Base-by-base conservation (phyloP, 37 sponge, comb jelly and placozoan species). In the Spongilla lacustris region DNA sequence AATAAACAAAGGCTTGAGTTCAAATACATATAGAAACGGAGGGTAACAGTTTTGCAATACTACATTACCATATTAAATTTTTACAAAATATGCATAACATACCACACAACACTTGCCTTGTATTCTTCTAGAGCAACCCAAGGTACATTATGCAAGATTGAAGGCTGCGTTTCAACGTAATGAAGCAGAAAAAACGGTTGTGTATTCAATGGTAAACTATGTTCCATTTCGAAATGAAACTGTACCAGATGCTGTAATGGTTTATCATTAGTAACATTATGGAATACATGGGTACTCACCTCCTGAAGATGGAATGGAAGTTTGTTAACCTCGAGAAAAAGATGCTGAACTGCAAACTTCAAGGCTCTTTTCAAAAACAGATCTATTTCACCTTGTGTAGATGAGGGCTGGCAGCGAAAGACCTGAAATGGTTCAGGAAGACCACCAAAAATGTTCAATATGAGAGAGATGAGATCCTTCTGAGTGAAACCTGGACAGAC, bases 341-440 rank as follows among this genome's bases (percentile, higher is more conserved):
- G 67, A 30, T 38, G 78, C 77, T 77, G 69, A 29, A 78, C 41
- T 6, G 79, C 3, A 36, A 50, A 71, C 66, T 78, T 37, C 1
- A 29, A 2, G 25, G 66, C 41, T 10, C 86, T 77, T 21, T 70
- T 50, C 35, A 82, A 82, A 70, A 88, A 88, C 50, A 88, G 88
- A 14, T 34, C 36, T 2, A 88, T 76, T 68, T 88, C 88, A 38
- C 82, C 88, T 48, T 66, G 49, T 24, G 77, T 88, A 30, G 76
- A 76, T 36, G 66, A 38, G 6, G 82, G 26, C 22, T 71, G 50
- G 66, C 88, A 88, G 27, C 69, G 82, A 66, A 80, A 82, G 17
- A 88, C 46, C 49, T 82, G 77, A 35, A 76, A 88, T 25, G 83
- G 68, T 12, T 72, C 88, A 36, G 88, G 88, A n/a, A 88, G 72